A percentile compares a stretch with the other conserved stretches of the same genome.
These are phyloP conservation scores for Hipposideros armiger DNA, from an alignment of 2,113 vertebrate species.

Conservation along the genomic window DNA sequence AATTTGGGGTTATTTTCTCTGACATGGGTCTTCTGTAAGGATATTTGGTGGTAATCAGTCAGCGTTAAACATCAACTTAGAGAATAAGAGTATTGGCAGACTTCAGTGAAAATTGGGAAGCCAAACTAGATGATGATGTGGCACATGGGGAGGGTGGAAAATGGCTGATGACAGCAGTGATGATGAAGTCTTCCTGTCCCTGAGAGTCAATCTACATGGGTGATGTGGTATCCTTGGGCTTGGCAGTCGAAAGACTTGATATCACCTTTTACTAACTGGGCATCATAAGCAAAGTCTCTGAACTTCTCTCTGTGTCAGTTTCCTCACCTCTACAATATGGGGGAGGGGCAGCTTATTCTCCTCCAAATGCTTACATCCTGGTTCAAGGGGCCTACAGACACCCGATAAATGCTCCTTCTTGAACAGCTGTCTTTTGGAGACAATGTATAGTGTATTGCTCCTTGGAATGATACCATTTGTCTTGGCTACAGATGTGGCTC, in stretches of 20 bases:
- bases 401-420: background rate
- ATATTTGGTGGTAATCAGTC: too few relatives aligned
- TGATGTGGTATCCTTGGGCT: background rate
- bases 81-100: background rate
- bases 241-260: background rate
- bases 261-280: background rate
- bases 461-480: background rate
- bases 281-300: background rate
- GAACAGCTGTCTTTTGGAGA: background rate
- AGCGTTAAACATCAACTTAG: background rate
- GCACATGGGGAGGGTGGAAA: background rate
- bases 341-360: too few relatives aligned
- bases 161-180: background rate
- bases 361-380: background rate
- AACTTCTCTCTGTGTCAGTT: background rate
- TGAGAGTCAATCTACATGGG: rapidly evolving
- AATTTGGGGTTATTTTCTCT: too few relatives aligned
- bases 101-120: background rate
- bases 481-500: background rate
- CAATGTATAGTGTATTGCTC: background rate
- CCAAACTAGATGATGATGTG: too few relatives aligned
- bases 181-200: background rate
- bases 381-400: background rate
- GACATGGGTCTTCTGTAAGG: background rate
- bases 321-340: background rate